Percentiles rank a stretch among this genome's conserved stretches.
These are phyloP conservation scores for Condylura cristata DNA, from an alignment of 2,113 vertebrate genomes.

Conservation along the genomic window DNA sequence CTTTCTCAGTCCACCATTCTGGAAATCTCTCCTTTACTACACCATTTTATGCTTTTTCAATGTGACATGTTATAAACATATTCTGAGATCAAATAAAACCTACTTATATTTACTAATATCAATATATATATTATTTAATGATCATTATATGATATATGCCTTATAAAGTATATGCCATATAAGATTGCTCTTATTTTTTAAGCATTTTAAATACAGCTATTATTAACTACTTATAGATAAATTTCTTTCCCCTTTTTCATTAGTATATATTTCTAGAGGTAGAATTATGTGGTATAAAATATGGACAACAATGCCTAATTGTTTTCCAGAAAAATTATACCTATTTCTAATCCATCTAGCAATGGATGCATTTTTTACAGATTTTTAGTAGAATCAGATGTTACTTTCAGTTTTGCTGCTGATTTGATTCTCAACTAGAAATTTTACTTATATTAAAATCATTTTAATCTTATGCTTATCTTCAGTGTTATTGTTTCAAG, in stretches of 20 bases:
- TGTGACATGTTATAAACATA: background rate
- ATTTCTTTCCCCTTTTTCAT: background rate
- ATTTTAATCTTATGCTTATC: constrained; percentile 1
- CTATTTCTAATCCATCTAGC: background rate
- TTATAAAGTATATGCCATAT: background rate
- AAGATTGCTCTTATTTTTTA: background rate
- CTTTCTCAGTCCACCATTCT: background rate
- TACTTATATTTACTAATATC: background rate
- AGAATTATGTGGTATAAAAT: background rate
- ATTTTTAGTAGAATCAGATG: constrained; percentile 4
- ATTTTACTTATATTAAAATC: background rate
- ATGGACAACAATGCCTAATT: background rate
- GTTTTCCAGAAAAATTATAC: background rate
- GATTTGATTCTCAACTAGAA: background rate
- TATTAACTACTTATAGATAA: background rate
- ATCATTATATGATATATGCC: background rate
- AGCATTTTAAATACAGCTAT: background rate
- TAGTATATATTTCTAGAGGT: background rate
- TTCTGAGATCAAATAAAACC: background rate
- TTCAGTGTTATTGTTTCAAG: constrained; percentile 1
- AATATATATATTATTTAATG: background rate
- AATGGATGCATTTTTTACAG: background rate
- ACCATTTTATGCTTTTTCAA: background rate
- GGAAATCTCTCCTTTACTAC: background rate
- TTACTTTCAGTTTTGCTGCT: constrained; percentile 33